Evolutionary conservation across 2,113 vertebrate species (phyloP).

Genomic region (Sciurus niger): DNA sequence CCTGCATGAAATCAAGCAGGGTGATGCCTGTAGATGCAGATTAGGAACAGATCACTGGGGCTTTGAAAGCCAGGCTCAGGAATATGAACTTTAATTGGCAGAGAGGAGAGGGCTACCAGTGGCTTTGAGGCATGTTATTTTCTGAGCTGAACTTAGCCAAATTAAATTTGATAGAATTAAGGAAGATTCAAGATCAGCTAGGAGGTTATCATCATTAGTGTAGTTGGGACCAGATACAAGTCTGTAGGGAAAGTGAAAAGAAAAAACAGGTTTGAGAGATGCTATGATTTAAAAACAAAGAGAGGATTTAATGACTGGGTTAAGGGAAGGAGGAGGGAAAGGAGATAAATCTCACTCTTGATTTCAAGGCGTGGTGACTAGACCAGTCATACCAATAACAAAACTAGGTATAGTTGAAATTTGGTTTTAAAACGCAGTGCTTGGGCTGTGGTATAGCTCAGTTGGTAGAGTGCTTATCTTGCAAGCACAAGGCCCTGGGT

Average conservation of each 20-base stretch:
- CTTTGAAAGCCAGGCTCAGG: not conserved
- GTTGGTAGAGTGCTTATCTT: too few relatives aligned
- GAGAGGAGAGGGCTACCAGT: not conserved
- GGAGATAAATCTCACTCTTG: not conserved
- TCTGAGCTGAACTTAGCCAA: constrained; percentile 3
- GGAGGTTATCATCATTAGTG: not conserved
- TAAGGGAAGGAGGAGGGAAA: not conserved
- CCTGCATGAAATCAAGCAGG: not conserved
- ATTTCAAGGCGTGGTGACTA: constrained; percentile 18
- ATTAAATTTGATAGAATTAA: not conserved
- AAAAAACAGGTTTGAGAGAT: not conserved
- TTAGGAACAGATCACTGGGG: not conserved
- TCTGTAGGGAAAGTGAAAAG: constrained; percentile 1
- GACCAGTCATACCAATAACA: not conserved
- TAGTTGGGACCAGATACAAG: not conserved
- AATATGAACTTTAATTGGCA: constrained; percentile 23
- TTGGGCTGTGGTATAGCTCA: too few relatives aligned
- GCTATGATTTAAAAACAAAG: not conserved
- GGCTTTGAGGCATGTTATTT: not conserved
- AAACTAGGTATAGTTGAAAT: not conserved
- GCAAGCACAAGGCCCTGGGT: too few relatives aligned
- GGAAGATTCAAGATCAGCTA: not conserved
- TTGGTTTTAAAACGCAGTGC: not conserved
- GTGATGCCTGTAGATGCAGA: not conserved
- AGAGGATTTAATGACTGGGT: not conserved